Percentiles rank a stretch among this genome's conserved stretches.
phyloP scores from a whole-genome alignment of 2,888 invertebrate genomes.

The Nomada fucata region DNA sequence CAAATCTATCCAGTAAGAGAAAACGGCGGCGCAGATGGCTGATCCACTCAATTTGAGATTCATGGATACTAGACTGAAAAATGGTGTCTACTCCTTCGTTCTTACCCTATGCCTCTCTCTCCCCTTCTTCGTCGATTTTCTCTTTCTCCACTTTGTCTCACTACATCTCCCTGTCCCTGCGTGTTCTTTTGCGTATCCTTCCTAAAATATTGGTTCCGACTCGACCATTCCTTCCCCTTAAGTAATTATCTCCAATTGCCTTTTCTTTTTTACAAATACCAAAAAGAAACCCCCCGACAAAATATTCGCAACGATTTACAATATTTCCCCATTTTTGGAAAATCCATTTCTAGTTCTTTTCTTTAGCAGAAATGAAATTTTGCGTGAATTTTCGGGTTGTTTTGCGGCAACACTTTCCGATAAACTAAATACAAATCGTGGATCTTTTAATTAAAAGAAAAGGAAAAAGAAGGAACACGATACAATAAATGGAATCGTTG shows the following conservation, averaged over 20 bases:
- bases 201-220: not conserved
- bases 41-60: conserved; percentile 77
- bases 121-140: conserved; percentile 36
- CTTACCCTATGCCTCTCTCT: conserved; percentile 29
- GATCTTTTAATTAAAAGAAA: too few species aligned
- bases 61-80: conserved; percentile 77
- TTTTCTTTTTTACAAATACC: too few species aligned
- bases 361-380: too few species aligned
- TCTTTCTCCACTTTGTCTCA: conserved; percentile 42
- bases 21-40: conserved; percentile 73
- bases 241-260: conserved; percentile 5
- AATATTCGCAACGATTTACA: too few species aligned
- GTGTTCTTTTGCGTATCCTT: conserved; percentile 9
- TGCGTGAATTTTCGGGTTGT: too few species aligned
- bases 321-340: too few species aligned
- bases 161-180: not conserved
- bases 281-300: too few species aligned
- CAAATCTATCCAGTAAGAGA: conserved; percentile 59
- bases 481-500: not conserved
- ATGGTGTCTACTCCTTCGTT: conserved; percentile 66
- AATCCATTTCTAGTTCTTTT: not conserved
- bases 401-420: too few species aligned
- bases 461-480: too few species aligned
- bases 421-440: too few species aligned
- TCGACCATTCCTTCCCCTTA: not conserved